Evolutionary conservation across 2,888 invertebrate species (phyloP), one percentile per base, ranked within the genome.

Genomic region (Bhutanitis thaidina): DNA sequence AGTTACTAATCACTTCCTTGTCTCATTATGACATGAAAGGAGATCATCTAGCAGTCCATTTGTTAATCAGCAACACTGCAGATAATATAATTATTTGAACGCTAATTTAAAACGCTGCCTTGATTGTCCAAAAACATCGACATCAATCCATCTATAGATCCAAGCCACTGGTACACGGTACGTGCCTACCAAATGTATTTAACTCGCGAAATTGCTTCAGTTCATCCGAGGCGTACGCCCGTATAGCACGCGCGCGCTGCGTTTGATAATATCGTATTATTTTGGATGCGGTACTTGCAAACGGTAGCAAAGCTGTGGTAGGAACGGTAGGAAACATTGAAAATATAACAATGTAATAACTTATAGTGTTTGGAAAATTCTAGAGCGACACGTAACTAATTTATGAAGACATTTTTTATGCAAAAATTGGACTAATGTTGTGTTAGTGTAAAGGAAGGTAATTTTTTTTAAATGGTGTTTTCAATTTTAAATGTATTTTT

Each of bases 71-170:
- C 7, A 12, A 12, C 5, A 34, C 34, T 12, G 1, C 12, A 7
- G 27, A 8, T 3, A 27, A 27, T 8, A 27, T 27, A 27, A 4
- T 27, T 5, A 8, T 8, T 1, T 30, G 7, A 30, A 3, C 14
- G n/a, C 29, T 9, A 40, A 13, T 12, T 5, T 4, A 16, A 27
- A 12, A 49, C 38, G 29, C 27, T 40, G 34, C 45, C 35, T 40
- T 40, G 38, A 20, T 38, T 9, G 34, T 15, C 39, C 45, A 30
- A 40, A 51, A 40, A 39, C 40, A 51, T 51, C 50, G 40, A 51
- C 40, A 49, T 0, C 35, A 8, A 25, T 34, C 12, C 29, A 37
- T 29, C 36, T 12, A 12, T 27, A 34, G 27, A 36, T 25, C 14
- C 15, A 37, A 36, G 38, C 38, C 13, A 12, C 3, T 12, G 34